Evolutionary conservation across 2,888 invertebrate genomes (phyloP).

Genomic region (Gnatocerus cornutus): DNA sequence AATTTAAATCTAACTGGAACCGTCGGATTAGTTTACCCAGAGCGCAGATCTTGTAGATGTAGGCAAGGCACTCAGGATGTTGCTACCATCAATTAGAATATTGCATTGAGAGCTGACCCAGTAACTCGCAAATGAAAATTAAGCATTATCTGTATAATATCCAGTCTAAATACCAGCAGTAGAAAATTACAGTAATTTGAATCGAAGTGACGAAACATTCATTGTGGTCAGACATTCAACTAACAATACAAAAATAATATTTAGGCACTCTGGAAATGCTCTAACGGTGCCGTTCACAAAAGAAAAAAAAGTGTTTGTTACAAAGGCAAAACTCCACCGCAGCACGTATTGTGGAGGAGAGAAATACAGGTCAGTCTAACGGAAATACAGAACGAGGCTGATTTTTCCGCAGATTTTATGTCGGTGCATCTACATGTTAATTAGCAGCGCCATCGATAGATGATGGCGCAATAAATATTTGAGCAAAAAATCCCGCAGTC

Average conservation of each 20-base stretch:
- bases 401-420: slow-evolving; percentile 57
- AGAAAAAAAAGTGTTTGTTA: slow-evolving; percentile 48
- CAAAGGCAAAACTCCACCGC: slow-evolving; percentile 56
- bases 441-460: slow-evolving; percentile 35
- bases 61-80: slow-evolving; percentile 31
- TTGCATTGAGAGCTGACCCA: slow-evolving; percentile 34
- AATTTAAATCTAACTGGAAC: background rate
- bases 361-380: slow-evolving; percentile 59
- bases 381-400: slow-evolving; percentile 59
- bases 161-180: background rate
- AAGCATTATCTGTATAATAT: slow-evolving; percentile 15
- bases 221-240: slow-evolving; percentile 1
- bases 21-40: background rate
- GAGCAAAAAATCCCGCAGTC: slow-evolving; percentile 10
- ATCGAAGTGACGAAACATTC: slow-evolving; percentile 2
- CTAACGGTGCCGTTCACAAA: slow-evolving; percentile 24
- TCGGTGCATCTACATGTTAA: slow-evolving; percentile 44
- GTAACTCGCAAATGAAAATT: slow-evolving; percentile 38
- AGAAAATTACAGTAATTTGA: slow-evolving; percentile 32
- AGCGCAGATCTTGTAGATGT: background rate
- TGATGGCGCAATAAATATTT: slow-evolving; percentile 26
- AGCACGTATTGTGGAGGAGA: slow-evolving; percentile 57
- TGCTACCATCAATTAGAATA: slow-evolving; percentile 29
- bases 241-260: slow-evolving; percentile 4
- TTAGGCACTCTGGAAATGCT: background rate